Percentiles rank a stretch among this genome's conserved stretches.
These are phyloP conservation scores for Platalea minor DNA, from an alignment of 2,797 vertebrate species.

Conservation along the genomic window DNA sequence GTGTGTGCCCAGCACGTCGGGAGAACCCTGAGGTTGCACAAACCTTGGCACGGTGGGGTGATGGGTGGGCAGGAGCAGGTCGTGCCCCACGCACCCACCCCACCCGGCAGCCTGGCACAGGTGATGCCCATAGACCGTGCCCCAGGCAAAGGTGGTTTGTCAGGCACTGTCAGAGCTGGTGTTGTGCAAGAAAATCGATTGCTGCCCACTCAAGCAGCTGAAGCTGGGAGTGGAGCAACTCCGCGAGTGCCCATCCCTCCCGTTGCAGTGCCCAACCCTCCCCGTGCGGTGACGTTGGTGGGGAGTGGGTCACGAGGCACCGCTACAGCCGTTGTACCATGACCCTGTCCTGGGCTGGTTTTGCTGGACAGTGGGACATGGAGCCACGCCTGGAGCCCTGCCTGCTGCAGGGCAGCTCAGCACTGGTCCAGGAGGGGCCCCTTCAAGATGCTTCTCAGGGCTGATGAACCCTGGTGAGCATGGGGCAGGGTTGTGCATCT, in stretches of 20 bases:
- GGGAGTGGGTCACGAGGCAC: neutral
- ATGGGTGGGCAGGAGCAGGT: neutral
- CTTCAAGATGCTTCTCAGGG: neutral
- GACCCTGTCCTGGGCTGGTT: neutral
- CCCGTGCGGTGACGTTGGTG: too few relatives aligned
- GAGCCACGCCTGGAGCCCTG: neutral
- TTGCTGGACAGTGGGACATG: accelerated
- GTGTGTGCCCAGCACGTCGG: too few relatives aligned
- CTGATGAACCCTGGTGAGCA: neutral
- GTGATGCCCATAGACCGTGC: accelerated
- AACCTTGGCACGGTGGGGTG: neutral
- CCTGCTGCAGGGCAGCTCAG: neutral
- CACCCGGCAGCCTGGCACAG: neutral
- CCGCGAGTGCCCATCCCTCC: accelerated
- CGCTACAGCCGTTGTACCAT: accelerated
- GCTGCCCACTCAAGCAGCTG: neutral
- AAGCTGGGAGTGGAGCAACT: neutral
- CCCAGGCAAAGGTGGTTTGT: neutral
- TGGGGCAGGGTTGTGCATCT: neutral
- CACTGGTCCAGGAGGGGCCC: accelerated
- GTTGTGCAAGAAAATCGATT: neutral
- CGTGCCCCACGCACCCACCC: neutral
- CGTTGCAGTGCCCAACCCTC: accelerated
- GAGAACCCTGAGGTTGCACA: neutral
- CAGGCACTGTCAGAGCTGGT: neutral